A percentile compares a stretch with the other conserved stretches of the same genome.
Evolutionary conservation across 2,113 vertebrate species (phyloP).

Genomic region (Bolborhynchus lineola): DNA sequence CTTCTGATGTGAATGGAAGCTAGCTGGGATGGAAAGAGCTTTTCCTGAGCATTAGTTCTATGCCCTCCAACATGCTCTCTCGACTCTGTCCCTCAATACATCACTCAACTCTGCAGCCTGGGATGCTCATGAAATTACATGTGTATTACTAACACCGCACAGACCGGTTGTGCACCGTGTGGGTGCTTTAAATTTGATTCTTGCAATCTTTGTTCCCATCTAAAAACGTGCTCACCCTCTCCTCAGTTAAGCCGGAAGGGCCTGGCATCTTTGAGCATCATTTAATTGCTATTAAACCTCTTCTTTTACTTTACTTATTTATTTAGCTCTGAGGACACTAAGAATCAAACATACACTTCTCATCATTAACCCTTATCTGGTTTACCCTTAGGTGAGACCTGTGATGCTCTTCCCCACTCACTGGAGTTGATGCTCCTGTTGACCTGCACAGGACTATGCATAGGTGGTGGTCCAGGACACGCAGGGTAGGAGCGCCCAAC

Average conservation of each 20-base stretch:
- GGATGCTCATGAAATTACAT: neutral
- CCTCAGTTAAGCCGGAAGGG: neutral
- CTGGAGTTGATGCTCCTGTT: neutral
- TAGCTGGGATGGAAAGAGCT: neutral
- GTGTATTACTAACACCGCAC: neutral
- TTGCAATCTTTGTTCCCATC: neutral
- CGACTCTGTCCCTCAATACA: neutral
- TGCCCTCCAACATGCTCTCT: neutral
- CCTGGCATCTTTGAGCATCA: neutral
- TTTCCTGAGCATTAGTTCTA: neutral
- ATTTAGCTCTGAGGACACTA: neutral
- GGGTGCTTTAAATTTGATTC: neutral
- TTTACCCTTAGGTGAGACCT: neutral
- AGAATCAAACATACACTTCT: neutral
- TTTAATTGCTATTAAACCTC: neutral
- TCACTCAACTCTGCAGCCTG: neutral
- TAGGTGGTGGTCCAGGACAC: neutral
- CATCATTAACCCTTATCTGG: neutral
- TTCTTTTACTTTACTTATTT: neutral
- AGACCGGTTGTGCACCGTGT: neutral
- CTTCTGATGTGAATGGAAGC: neutral
- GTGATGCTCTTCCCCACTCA: neutral
- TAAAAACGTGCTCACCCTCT: neutral
- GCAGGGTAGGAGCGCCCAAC: neutral
- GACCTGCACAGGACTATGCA: rapidly evolving